Percentiles rank a stretch among this genome's conserved stretches.
Conservation (phyloP, 2,797 vertebrate species). For the Sebastes steindachneri region DNA sequence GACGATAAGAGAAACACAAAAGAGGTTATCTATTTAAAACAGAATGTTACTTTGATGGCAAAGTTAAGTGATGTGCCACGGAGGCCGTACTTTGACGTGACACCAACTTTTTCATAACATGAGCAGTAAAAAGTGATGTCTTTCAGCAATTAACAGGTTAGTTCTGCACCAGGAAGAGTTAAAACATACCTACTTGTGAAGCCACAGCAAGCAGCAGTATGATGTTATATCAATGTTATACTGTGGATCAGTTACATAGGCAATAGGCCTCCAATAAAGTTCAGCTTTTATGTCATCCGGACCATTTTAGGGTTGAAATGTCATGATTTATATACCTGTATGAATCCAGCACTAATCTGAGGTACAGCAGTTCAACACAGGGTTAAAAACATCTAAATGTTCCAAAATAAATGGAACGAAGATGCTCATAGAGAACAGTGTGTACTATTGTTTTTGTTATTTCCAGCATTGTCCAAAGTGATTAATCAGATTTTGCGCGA, state of each 20-base stretch:
- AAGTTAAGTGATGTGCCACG: not conserved
- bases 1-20: conserved; percentile 9
- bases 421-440: not conserved
- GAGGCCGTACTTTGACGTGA: not conserved
- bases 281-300: not conserved
- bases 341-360: not conserved
- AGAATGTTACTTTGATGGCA: not conserved
- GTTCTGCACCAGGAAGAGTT: not conserved
- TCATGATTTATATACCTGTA: not conserved
- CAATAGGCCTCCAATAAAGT: not conserved
- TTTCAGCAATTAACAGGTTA: not conserved
- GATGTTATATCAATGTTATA: not conserved
- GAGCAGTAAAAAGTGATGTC: not conserved
- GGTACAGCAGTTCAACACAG: not conserved
- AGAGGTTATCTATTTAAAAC: conserved; percentile 7
- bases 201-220: not conserved
- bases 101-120: not conserved
- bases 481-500: not conserved
- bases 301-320: not conserved
- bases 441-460: not conserved
- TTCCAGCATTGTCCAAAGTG: not conserved
- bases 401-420: not conserved
- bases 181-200: not conserved
- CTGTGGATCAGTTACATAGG: not conserved
- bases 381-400: not conserved